Evolutionary conservation across 2,888 invertebrate genomes (phyloP), one percentile per base, ranked within the genome.

Genomic region (Villa cingulata): DNA sequence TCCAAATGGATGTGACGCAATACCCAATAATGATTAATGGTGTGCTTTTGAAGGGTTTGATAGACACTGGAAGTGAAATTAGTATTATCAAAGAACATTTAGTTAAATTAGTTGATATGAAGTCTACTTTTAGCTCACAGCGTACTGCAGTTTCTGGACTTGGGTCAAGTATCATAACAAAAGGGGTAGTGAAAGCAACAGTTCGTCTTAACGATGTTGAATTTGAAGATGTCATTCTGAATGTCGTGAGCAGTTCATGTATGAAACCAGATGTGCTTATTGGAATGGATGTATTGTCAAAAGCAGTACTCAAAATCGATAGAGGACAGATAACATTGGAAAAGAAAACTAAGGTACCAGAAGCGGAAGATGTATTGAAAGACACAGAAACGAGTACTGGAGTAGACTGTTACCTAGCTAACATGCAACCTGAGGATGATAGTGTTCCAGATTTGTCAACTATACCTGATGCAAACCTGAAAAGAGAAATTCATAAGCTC

Each of bases 61-160:
- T 44, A 5, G 44, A 44, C 10, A 44, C 37, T 1, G 44, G 37
- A 20, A 44, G 44, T 7, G 27, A 34, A 15, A 44, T 44, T n/a
- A 37, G 37, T 23, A 4, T 44, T 16, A 19, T 44, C 2, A 44
- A 37, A 23, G 27, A 44, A 15, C 16, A 17, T 10, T 32, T 14
- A 10, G 42, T 42, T 9, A 42, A 32, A 17, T 29, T 4, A 4
- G 34, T 42, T 16, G 17, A 29, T 29, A 16, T 34, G 6, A 42
- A 16, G 4, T 42, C 32, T 29, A 32, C 17, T 32, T 42, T 5
- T 32, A 42, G 17, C 3, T 3, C 7, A 17, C 16, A 29, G 7
- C 34, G 16, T 16, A n/a, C 16, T 3, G 15, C 41, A 6, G 32
- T 42, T 4, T 12, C 5, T 7, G 16, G 42, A 5, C 3, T 42